These are phyloP conservation scores for Paratrypauchen microcephalus DNA, from an alignment of 2,797 vertebrate species.

Conservation along the genomic window DNA sequence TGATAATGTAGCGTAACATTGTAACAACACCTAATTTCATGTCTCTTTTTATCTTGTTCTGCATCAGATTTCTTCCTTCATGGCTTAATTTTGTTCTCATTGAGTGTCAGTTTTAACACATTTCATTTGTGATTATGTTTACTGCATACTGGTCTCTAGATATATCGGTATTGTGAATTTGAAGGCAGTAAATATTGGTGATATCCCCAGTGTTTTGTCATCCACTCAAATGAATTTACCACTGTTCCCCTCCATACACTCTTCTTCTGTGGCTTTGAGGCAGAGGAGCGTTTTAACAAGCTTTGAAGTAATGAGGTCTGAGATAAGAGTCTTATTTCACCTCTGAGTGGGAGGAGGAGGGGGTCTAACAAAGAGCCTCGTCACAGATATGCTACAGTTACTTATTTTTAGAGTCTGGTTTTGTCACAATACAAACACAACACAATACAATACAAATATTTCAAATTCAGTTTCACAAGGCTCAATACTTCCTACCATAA, in stretches of 20 bases:
- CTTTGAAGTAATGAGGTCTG: slow-evolving; percentile 44
- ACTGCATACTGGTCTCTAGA: background rate
- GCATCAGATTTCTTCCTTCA: slow-evolving; percentile 19
- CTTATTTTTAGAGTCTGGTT: background rate
- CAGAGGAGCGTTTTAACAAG: slow-evolving; percentile 45
- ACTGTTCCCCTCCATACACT: background rate
- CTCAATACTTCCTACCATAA: too few species aligned
- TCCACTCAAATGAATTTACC: slow-evolving; percentile 10
- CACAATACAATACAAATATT: background rate
- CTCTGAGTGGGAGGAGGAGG: slow-evolving; percentile 1
- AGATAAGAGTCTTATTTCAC: slow-evolving; percentile 60
- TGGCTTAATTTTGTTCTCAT: slow-evolving; percentile 8
- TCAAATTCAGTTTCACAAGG: background rate
- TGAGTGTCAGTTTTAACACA: slow-evolving; percentile 4
- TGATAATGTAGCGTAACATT: background rate
- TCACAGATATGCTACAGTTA: slow-evolving; percentile 8
- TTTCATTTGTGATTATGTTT: background rate
- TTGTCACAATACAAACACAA: background rate
- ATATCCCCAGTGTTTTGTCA: background rate
- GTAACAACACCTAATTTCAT: background rate
- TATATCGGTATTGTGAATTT: background rate
- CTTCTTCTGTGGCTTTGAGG: slow-evolving; percentile 18
- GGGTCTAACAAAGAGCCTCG: slow-evolving; percentile 1
- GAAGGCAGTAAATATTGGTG: background rate
- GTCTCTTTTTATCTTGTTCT: slow-evolving; percentile 3